Percentiles rank a stretch among this genome's conserved stretches.
Evolutionary conservation across 1,140 invertebrate species (phyloP).

Genomic region (Zaprionus africanus): DNA sequence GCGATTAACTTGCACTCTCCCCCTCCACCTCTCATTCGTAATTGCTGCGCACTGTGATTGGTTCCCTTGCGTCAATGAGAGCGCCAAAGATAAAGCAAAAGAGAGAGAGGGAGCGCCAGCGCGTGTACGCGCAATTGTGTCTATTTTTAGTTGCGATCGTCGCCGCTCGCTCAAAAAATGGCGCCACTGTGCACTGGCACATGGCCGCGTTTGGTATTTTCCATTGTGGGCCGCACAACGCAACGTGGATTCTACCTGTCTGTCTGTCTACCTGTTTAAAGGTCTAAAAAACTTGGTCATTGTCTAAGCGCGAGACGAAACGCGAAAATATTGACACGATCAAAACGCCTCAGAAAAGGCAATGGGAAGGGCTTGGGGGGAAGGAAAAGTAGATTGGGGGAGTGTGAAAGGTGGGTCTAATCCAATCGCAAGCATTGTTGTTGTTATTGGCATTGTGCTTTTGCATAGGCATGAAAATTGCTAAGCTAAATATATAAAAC

Average conservation of each 20-base stretch:
- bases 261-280: conserved; percentile 25
- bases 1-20: conserved; percentile 25
- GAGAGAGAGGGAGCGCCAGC: not conserved
- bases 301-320: conserved; percentile 54
- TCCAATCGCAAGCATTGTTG: conserved; percentile 6
- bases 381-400: not conserved
- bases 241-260: conserved; percentile 11
- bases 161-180: conserved; percentile 26
- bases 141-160: conserved; percentile 46
- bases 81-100: not conserved
- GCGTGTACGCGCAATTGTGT: conserved; percentile 4
- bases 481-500: conserved; percentile 71
- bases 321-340: conserved; percentile 74
- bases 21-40: not conserved
- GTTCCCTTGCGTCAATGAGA: not conserved
- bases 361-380: not conserved
- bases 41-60: conserved; percentile 33
- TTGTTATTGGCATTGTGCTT: conserved; percentile 48
- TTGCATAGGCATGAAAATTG: conserved; percentile 72
- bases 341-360: conserved; percentile 24
- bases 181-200: conserved; percentile 30
- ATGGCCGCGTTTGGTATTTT: conserved; percentile 48
- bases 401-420: conserved; percentile 1
- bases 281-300: conserved; percentile 57
- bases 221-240: conserved; percentile 31